Evolutionary conservation across 2,797 vertebrate genomes (phyloP), one percentile per base, ranked within the genome.

Genomic region (Molossus alvarezi): DNA sequence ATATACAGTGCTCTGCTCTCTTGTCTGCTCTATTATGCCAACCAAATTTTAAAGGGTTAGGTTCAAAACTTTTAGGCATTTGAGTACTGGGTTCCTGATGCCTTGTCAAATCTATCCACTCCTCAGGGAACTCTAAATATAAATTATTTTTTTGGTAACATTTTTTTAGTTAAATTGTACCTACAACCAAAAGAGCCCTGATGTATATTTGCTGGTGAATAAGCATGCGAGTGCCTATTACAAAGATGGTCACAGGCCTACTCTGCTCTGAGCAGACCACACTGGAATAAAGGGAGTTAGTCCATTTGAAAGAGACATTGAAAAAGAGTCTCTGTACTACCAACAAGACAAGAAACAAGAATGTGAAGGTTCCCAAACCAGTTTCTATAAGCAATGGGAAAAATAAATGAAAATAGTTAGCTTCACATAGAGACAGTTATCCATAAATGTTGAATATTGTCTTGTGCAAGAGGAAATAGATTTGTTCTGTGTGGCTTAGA

Each of bases 401-500:
- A 33, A 33, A 33, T 33, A 33, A 33, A 33, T 57, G 64, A 15
- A 77, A 75, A 64, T 55, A 83, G 27, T 94, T 94, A 88, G 45
- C 12, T 77, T 81, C 14, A 8, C 53, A 37, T 53, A 57, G 6
- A 64, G 60, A 90, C 3, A 60, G 4, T 90, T 79, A 93, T 37
- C 25, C 37, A 91, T n/a, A 91, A 79, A 80, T 62, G 33, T 55
- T 94, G 13, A 91, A 64, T 57, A 33, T 3, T 80, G 4, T 69
- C 37, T 83, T 62, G 0, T 81, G 9, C 29, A 89, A 88, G 15
- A 60, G 5, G 3, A 94, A 85, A 91, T 27, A 80, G 21, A 90
- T 21, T 87, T 79, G n/a, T 80, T 94, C 55, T 72, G 10, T 90
- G 60, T 72, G 33, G 17, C 55, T 95, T 62, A 67, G 15, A 88